A percentile compares a stretch with the other conserved stretches of the same genome.
Conservation (phyloP, 2,113 vertebrate species). For the Ochotona curzoniae region DNA sequence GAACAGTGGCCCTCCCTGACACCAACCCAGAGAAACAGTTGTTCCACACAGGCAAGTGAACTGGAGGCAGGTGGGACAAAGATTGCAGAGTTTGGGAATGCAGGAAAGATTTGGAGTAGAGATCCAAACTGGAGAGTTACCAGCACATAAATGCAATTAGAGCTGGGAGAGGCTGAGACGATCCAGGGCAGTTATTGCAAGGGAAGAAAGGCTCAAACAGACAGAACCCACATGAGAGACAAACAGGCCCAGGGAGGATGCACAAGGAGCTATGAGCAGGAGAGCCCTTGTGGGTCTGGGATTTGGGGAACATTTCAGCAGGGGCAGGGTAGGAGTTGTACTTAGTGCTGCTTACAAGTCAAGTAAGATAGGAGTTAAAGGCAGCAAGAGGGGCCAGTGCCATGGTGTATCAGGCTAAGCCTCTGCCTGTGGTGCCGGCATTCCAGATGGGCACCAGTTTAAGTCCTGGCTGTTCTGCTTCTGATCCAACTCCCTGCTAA, state of each 20-base stretch:
- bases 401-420: no score
- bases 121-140: neutral
- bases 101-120: neutral
- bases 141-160: neutral
- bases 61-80: neutral
- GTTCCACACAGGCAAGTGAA: neutral
- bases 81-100: rapidly evolving
- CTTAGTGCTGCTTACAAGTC: neutral
- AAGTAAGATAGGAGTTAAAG: neutral
- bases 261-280: neutral
- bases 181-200: neutral
- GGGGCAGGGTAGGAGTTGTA: no score
- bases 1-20: neutral
- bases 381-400: no score
- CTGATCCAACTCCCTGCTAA: no score
- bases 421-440: no score
- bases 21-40: neutral
- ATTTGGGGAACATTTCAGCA: neutral
- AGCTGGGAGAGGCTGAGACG: neutral
- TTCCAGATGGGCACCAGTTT: no score
- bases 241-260: no score
- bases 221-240: neutral
- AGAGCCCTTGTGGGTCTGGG: neutral
- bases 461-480: no score
- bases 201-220: neutral